These are phyloP conservation scores for Ernsta delagoae DNA, from an alignment of 2,888 invertebrate genomes.

Conservation along the genomic window DNA sequence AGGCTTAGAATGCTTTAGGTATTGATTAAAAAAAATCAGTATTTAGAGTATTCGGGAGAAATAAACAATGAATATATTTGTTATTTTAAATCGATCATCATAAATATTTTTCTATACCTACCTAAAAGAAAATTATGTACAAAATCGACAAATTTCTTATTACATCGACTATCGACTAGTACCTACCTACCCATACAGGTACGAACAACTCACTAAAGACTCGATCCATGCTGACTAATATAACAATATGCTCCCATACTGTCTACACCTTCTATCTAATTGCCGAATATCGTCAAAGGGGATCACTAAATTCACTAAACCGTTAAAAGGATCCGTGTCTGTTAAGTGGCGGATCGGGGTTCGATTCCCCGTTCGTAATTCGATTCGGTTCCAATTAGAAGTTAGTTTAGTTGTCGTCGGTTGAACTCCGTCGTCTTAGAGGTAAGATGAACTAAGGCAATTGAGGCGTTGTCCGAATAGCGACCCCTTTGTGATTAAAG, in stretches of 20 bases:
- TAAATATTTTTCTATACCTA: too few species aligned
- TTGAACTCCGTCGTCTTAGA: slow-evolving; percentile 63
- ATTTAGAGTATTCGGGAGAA: too few species aligned
- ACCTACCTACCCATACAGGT: too few species aligned
- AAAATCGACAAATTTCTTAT: too few species aligned
- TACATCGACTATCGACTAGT: too few species aligned
- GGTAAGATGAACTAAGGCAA: slow-evolving; percentile 57
- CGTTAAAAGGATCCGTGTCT: slow-evolving; percentile 80
- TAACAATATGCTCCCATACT: background rate
- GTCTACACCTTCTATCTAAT: slow-evolving; percentile 62
- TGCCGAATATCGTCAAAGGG: slow-evolving; percentile 78
- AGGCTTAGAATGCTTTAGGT: too few species aligned
- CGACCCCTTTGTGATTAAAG: slow-evolving; percentile 52
- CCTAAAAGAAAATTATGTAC: too few species aligned
- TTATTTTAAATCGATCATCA: too few species aligned
- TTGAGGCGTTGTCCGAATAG: slow-evolving; percentile 51
- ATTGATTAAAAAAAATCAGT: too few species aligned
- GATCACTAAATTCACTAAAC: slow-evolving; percentile 69
- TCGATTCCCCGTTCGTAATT: slow-evolving; percentile 82
- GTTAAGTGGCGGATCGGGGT: slow-evolving; percentile 81
- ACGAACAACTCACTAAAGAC: background rate
- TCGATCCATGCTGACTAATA: background rate
- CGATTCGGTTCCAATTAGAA: slow-evolving; percentile 81
- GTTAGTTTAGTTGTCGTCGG: slow-evolving; percentile 79
- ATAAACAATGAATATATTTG: too few species aligned